Evolutionary conservation across 1,140 invertebrate genomes (phyloP), one percentile per base, ranked within the genome.

Genomic region (Temnothorax nylanderi): DNA sequence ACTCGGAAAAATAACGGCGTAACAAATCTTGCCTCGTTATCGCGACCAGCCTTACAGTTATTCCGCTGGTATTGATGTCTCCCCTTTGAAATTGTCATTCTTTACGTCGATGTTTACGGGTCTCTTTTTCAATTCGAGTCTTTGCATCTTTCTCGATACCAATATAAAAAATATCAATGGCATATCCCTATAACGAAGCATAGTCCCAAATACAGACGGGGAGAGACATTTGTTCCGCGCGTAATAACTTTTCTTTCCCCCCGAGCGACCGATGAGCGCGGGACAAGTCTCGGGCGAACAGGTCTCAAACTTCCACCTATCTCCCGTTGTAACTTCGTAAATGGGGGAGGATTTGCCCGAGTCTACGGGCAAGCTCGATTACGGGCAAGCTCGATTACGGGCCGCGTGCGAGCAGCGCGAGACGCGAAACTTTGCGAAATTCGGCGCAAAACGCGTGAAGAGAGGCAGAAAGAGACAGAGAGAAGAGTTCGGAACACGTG

Each of bases 371-470:
- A 26, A 69, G 65, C 80, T 74, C 69, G 80, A 75, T 84, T 84
- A 74, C 32, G 69, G 41, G 54, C 67, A n/a, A n/a, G n/a, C 80
- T 74, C 69, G 80, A 75, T 84, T 84, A 74, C 32, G 69, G 41
- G 54, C 67, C 51, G 37, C 44, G 75, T 58, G 54, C 87, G 37
- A 88, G 69, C 54, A 82, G 16, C 62, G 34, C 44, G 56, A 65
- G 65, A 74, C 54, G 26, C 21, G 37, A 87, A 89, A 90, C 85
- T 89, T 90, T 87, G 3, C 32, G 85, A 88, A 90, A 90, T 90
- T 89, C 54, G 74, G 60, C 11, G 89, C 71, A 80, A 90, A 90
- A 87, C 74, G 80, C 41, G 54, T 11, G 18, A 51, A 60, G 51
- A 75, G 54, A 60, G n/a, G 32, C 21, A 37, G 60, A 65, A n/a